Conservation (phyloP, 2,113 vertebrate species). For the Taxidea taxus region DNA sequence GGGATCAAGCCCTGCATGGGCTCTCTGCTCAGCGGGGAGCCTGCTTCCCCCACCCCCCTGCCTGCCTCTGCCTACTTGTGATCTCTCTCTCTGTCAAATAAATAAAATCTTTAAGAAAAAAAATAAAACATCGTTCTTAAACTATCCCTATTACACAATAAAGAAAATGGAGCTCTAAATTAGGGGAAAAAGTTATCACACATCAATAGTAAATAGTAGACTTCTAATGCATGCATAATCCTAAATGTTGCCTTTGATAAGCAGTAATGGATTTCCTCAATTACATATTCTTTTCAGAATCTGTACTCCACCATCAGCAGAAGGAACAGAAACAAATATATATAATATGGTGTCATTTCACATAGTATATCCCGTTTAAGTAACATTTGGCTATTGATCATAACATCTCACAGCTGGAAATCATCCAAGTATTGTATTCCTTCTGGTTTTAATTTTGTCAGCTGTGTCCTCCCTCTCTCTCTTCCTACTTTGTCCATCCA, state of each 20-base stretch:
- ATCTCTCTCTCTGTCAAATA: too few relatives aligned
- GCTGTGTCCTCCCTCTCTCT: not conserved
- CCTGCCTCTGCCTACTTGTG: too few relatives aligned
- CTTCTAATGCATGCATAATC: not conserved
- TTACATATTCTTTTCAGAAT: not conserved
- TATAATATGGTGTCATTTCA: not conserved
- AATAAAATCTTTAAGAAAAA: too few relatives aligned
- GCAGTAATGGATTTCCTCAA: not conserved
- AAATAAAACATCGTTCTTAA: constrained; percentile 1
- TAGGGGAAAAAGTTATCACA: not conserved
- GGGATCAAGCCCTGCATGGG: too few relatives aligned
- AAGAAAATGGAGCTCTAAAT: not conserved
- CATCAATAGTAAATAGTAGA: not conserved
- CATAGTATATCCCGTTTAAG: not conserved
- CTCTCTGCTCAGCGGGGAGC: too few relatives aligned
- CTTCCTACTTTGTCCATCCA: not conserved
- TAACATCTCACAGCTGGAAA: not conserved
- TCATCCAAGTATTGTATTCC: not conserved
- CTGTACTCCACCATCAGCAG: not conserved
- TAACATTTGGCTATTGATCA: not conserved
- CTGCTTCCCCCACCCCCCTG: too few relatives aligned
- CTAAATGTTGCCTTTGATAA: constrained; percentile 15
- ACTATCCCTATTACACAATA: not conserved
- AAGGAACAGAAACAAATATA: not conserved
- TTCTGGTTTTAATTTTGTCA: not conserved